Evolutionary conservation across 2,888 invertebrate genomes (phyloP).

Genomic region (Cosmia trapezina): DNA sequence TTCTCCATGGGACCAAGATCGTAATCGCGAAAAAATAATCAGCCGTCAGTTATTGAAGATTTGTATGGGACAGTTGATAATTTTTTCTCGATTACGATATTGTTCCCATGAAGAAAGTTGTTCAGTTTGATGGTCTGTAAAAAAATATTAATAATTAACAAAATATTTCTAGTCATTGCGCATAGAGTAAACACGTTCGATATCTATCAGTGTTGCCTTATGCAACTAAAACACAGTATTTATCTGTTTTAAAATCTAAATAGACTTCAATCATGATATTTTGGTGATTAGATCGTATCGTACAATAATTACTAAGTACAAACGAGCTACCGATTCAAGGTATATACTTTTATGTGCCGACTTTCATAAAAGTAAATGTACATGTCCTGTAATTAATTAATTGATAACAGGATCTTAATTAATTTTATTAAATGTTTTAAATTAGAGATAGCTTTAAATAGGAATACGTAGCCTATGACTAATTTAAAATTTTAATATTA

Average conservation of each 20-base stretch:
- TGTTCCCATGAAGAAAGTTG: too few species aligned
- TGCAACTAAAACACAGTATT: conserved; percentile 54
- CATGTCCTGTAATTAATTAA: conserved; percentile 63
- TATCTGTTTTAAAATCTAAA: conserved; percentile 70
- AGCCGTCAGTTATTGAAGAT: too few species aligned
- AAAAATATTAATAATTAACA: neutral
- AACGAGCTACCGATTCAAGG: conserved; percentile 74
- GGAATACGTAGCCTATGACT: neutral
- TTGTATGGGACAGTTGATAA: too few species aligned
- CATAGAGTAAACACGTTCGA: conserved; percentile 37
- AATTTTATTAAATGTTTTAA: conserved; percentile 50
- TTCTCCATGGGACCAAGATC: too few species aligned
- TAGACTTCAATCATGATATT: conserved; percentile 70
- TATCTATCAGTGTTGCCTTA: conserved; percentile 59
- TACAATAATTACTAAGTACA: conserved; percentile 72
- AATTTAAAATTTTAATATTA: conserved; percentile 5
- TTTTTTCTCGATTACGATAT: too few species aligned
- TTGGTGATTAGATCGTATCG: conserved; percentile 72
- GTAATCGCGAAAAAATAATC: too few species aligned
- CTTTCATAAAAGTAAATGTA: conserved; percentile 59
- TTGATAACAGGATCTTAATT: conserved; percentile 66
- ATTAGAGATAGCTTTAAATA: conserved; percentile 26
- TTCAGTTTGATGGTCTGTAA: too few species aligned
- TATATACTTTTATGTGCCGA: conserved; percentile 64
- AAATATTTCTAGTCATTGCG: conserved; percentile 48